phyloP scores from a whole-genome alignment of 1,140 invertebrate species.

The Drosophila erecta region DNA sequence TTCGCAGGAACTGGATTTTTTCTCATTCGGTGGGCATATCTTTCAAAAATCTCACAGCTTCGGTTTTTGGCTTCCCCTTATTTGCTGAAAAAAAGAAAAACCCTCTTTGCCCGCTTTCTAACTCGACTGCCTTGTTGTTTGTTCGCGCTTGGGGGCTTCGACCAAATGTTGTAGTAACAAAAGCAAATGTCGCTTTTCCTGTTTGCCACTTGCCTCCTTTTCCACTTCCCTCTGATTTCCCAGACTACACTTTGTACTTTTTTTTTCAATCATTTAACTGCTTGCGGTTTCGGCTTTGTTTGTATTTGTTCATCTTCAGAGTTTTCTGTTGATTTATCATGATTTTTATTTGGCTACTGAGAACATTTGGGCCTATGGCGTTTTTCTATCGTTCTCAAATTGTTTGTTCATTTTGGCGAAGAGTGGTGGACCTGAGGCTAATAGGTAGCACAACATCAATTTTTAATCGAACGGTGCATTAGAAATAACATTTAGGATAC shows the following conservation, averaged over 20 bases:
- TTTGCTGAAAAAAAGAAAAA: background rate
- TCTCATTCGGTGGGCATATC: constrained; percentile 50
- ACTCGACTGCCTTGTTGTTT: constrained; percentile 35
- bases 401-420: constrained; percentile 59
- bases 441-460: constrained; percentile 6
- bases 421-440: constrained; percentile 12
- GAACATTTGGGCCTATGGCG: constrained; percentile 18
- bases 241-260: constrained; percentile 3
- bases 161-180: constrained; percentile 77
- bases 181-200: constrained; percentile 78
- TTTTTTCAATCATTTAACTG: constrained; percentile 71
- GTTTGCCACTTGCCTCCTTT: constrained; percentile 54
- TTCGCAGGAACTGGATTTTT: constrained; percentile 24
- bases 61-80: constrained; percentile 23
- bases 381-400: constrained; percentile 36
- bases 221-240: constrained; percentile 8
- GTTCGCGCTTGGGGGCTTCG: constrained; percentile 50
- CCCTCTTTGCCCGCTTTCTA: constrained; percentile 15
- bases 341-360: constrained; percentile 76
- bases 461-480: background rate
- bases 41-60: constrained; percentile 53
- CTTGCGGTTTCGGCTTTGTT: constrained; percentile 71
- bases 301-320: constrained; percentile 66
- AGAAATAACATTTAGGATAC: background rate
- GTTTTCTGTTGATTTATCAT: constrained; percentile 74